Evolutionary conservation across 2,888 invertebrate genomes (phyloP), one percentile per base, ranked within the genome.

Genomic region (Nomada fabriciana): DNA sequence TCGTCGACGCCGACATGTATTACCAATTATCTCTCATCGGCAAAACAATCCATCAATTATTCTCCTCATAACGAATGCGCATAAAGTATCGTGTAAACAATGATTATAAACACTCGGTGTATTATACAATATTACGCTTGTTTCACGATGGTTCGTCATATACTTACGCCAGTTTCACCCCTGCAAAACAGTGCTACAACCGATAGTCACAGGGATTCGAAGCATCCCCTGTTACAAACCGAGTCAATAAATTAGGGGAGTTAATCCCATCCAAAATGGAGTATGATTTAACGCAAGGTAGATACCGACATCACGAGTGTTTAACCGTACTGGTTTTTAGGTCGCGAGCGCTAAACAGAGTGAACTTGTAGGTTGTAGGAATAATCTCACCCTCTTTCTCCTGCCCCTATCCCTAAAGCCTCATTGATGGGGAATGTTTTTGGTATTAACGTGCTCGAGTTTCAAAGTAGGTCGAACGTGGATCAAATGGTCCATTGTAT

Each of bases 211-310:
- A 76, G 80, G 84, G 78, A 70, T 65, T 74, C 47, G 29, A 63
- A 36, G 64, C 57, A 59, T 47, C 76, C 74, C 52, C 36, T 55
- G 60, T 75, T 64, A 65, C 73, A 60, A 75, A 63, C 50, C 64
- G 80, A 90, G 86, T 87, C 88, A 82, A 89, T 89, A 89, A 89
- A 89, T 89, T 89, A 90, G 90, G 90, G 90, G 89, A 81, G 84
- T 81, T 90, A 90, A 89, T 90, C 90, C 89, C 76, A 75, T 82
- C 74, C 64, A 63, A 70, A 64, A 55, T 72, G 69, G 71, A 82
- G 84, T 86, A 89, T 81, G 86, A 88, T 90, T 89, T 90, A 88
- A 83, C 82, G 70, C 76, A 80, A 85, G 76, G 79, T 68, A 80
- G 53, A 29, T 67, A 50, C 60, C 43, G 25, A 68, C 60, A 70